Base-by-base conservation (phyloP, 2,113 vertebrate genomes). In the Daphoenositta chrysoptera region DNA sequence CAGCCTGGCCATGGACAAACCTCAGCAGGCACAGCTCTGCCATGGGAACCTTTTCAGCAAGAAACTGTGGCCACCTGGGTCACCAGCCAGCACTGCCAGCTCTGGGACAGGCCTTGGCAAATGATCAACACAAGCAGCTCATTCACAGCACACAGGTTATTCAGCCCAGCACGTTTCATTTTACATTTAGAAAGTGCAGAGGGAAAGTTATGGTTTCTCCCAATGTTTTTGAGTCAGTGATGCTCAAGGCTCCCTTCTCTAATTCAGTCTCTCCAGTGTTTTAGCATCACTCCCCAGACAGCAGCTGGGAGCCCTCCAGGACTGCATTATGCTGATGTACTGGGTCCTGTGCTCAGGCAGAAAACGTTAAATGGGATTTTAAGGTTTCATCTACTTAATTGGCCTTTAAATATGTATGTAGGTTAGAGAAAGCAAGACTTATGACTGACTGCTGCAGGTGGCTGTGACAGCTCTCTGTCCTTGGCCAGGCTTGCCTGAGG, bases 351-450 rank as follows among this genome's bases (percentile, higher is more conserved):
- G 26, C 72, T 81, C 56, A 71, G n/a, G 37, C 37, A 93, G 69
- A 61, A 63, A 45, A 66, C 0, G 0, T 45, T 69, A 72, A 76
- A 89, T 44, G 54, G 57, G 42, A 58, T 78, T 90, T 88, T 66
- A 92, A 73, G 60, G 47, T 68, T 94, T 87, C 27, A 7, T 70
- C 60, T 83, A 66, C 44, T 90, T 81, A 88, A 89, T 3, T 86
- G 76, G n/a, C 77, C 69, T 94, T 95, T 68, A 95, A 96, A 89
- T 86, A 90, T 75, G 42, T 20, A 92, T 78, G 19, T 44, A 86
- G 71, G 50, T 81, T 96, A 82, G 39, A 85, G 90, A 95, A 94
- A 81, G 72, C 42, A 73, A 81, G 90, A 66, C 30, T 92, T 73
- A 54, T 5, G 21, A 42, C 73, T 54, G 91, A 72, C 47, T 90